phyloP scores from a whole-genome alignment of 1,140 invertebrate species.

The Pentalonia nigronervosa region DNA sequence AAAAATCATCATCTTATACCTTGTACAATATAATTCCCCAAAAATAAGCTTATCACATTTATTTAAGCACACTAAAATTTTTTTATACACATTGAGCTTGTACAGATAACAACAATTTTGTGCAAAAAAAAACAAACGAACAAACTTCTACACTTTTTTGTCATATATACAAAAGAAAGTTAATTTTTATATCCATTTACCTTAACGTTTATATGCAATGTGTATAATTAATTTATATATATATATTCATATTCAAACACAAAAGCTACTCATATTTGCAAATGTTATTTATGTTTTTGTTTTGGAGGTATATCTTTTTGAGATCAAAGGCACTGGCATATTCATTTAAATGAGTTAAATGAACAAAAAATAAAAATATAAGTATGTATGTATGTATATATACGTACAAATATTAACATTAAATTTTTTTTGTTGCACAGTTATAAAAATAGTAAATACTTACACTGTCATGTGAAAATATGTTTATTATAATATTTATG shows the following conservation, averaged over 20 bases:
- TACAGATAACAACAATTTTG: constrained; percentile 42
- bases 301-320: constrained; percentile 57
- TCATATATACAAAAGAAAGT: constrained; percentile 33
- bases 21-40: constrained; percentile 55
- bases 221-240: constrained; percentile 35
- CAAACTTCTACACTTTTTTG: constrained; percentile 45
- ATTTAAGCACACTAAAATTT: constrained; percentile 54
- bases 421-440: background rate
- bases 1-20: constrained; percentile 49
- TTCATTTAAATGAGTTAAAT: constrained; percentile 37
- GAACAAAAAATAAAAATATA: constrained; percentile 3
- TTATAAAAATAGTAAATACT: constrained; percentile 36
- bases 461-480: constrained; percentile 37
- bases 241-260: background rate
- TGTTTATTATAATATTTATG: constrained; percentile 22
- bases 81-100: constrained; percentile 54
- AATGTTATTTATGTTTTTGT: constrained; percentile 27
- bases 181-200: constrained; percentile 47
- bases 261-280: constrained; percentile 3
- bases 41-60: constrained; percentile 56
- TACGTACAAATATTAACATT: background rate
- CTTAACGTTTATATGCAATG: constrained; percentile 40
- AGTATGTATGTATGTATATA: background rate
- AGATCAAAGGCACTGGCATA: constrained; percentile 58
- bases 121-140: constrained; percentile 51